These are phyloP conservation scores for Tachypleus tridentatus DNA, from an alignment of 1,140 invertebrate genomes.

Conservation along the genomic window DNA sequence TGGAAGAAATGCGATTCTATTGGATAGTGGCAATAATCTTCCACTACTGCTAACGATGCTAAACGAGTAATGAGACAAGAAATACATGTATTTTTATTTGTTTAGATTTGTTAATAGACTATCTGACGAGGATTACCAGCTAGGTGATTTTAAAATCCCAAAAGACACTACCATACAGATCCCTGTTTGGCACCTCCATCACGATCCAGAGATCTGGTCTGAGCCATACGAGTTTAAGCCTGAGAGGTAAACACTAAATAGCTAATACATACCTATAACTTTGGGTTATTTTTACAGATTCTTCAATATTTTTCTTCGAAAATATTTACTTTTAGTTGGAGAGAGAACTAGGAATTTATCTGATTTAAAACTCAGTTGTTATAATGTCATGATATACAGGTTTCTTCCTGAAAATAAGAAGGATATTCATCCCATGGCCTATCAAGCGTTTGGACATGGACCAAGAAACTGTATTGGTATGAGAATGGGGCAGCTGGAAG, in stretches of 20 bases:
- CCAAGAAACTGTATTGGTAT: slow-evolving; percentile 43
- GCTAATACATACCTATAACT: no score
- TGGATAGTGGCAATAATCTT: no score
- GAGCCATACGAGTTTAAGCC: slow-evolving; percentile 35
- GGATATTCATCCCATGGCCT: slow-evolving; percentile 30
- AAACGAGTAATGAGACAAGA: no score
- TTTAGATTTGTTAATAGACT: slow-evolving; percentile 17
- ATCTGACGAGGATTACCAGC: slow-evolving; percentile 20
- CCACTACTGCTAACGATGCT: no score
- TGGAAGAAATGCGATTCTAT: no score
- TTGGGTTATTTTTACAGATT: no score
- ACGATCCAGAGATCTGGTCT: slow-evolving; percentile 30
- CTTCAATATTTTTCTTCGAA: no score
- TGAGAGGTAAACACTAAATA: slow-evolving; percentile 32
- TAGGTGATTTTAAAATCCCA: slow-evolving; percentile 27
- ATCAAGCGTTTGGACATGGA: slow-evolving; percentile 41
- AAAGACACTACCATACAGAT: slow-evolving; percentile 28
- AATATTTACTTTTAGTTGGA: no score
- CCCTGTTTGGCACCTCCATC: slow-evolving; percentile 31
- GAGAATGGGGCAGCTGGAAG: slow-evolving; percentile 49
- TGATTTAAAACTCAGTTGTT: no score
- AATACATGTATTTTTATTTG: no score
- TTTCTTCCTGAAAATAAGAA: slow-evolving; percentile 22
- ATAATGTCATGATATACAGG: neutral
- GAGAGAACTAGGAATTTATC: no score